Percentiles rank a stretch among this genome's conserved stretches.
Evolutionary conservation across 2,113 vertebrate species (phyloP).

Genomic region (Eclectus roratus): DNA sequence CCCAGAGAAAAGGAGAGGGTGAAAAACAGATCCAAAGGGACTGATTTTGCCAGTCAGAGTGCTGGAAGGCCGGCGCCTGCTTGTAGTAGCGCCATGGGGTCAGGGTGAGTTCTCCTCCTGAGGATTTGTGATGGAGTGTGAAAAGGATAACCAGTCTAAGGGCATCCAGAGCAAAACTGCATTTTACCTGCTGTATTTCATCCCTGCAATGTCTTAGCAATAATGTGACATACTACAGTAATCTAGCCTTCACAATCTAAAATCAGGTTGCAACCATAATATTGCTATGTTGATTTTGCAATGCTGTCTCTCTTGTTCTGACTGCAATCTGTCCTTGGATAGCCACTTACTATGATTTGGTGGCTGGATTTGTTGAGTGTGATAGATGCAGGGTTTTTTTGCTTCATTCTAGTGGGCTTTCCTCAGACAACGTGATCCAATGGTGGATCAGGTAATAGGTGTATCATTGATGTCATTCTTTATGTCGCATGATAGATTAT

Average conservation of each 20-base stretch:
- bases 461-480: neutral
- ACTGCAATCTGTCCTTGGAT: no score
- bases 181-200: neutral
- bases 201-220: neutral
- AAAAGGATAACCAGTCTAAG: neutral
- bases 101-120: neutral
- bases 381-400: neutral
- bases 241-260: neutral
- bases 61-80: neutral
- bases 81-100: neutral
- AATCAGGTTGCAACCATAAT: neutral
- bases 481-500: neutral
- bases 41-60: neutral
- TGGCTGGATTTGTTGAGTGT: neutral
- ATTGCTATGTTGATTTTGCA: fast-evolving
- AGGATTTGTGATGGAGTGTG: neutral
- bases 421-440: fast-evolving
- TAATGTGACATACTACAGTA: neutral
- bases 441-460: neutral
- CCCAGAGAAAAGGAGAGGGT: neutral
- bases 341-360: fast-evolving
- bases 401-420: fast-evolving
- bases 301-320: neutral
- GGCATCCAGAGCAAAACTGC: neutral
- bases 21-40: neutral